Base-by-base conservation (phyloP, 2,888 invertebrate species). In the Deroplatys truncata region DNA sequence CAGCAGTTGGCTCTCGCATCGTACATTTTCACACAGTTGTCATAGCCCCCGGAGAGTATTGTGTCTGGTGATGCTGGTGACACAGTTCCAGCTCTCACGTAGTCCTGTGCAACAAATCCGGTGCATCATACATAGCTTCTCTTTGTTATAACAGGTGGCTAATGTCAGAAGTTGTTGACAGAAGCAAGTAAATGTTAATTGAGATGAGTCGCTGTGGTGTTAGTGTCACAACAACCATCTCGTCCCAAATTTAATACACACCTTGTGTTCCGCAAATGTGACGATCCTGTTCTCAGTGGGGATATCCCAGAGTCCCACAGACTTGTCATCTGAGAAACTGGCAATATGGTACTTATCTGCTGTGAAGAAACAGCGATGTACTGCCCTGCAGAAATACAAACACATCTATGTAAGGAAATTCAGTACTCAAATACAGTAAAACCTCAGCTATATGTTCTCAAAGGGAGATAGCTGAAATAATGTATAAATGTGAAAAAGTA, bases 301-400 rank as follows among this genome's bases (percentile, higher is more conserved):
- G 92, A 99, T 97, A 92, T 99, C 99, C 98, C 98, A 99, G n/a
- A 98, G 92, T 91, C 95, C 95, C 9, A 97, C 96, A 10, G 96
- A 95, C 93, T 97, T 98, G 93, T 99, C 99, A 94, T 99, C 98
- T 4, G 98, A 97, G 93, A 97, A 98, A 92, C 98, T 98, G 2
- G 97, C 95, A 84, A 99, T 95, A 91, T 97, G 97, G 25, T 96
- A 94, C 92, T 97, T 96, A 92, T 97, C 97, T 72, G 96, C 95
- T 28, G 98, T 95, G 92, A 99, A 99, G 92, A 95, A 96, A 91
- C 97, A 96, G 91, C 98, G 95, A 93, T 98, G 98, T 0, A 98
- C 96, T n/a, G 95, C 92, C 43, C 95, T 95, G 92, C 84, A 93
- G 3, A 25, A 16, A 72, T 20, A 72, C 20, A 72, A 49, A 90